Conservation (phyloP, 2,113 vertebrate genomes). For the Colistium nudipinnis region DNA sequence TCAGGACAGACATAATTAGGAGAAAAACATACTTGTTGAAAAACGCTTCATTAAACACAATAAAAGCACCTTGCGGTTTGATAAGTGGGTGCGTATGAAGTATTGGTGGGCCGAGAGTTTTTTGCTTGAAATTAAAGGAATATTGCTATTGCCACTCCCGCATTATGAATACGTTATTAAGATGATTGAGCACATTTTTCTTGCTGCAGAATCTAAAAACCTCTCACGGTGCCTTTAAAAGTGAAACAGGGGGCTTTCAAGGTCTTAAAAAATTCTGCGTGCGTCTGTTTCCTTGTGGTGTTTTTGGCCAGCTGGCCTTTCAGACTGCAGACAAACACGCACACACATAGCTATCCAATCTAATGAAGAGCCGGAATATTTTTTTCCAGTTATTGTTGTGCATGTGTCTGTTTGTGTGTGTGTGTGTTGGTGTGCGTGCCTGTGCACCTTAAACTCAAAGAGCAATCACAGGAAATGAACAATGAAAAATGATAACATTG, state of each 20-base stretch:
- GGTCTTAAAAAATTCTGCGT: not conserved
- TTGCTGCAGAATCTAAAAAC: not conserved
- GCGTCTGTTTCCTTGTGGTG: not conserved
- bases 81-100: not conserved
- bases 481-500: constrained; percentile 35
- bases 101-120: not conserved
- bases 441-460: constrained; percentile 17
- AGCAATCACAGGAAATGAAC: constrained; percentile 54
- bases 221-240: not conserved
- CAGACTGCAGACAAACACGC: constrained; percentile 11
- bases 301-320: constrained; percentile 39
- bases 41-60: not conserved
- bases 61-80: not conserved
- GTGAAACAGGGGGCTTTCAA: not conserved
- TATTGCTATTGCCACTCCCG: not conserved
- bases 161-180: not conserved
- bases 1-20: not conserved
- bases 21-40: not conserved
- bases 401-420: not conserved
- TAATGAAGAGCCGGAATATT: constrained; percentile 23
- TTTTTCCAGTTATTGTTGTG: constrained; percentile 3
- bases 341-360: constrained; percentile 40
- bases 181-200: not conserved
- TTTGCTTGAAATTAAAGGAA: not conserved
- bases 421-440: not conserved